These are phyloP conservation scores for Salmo trutta DNA, from an alignment of 2,797 vertebrate genomes.

Conservation along the genomic window DNA sequence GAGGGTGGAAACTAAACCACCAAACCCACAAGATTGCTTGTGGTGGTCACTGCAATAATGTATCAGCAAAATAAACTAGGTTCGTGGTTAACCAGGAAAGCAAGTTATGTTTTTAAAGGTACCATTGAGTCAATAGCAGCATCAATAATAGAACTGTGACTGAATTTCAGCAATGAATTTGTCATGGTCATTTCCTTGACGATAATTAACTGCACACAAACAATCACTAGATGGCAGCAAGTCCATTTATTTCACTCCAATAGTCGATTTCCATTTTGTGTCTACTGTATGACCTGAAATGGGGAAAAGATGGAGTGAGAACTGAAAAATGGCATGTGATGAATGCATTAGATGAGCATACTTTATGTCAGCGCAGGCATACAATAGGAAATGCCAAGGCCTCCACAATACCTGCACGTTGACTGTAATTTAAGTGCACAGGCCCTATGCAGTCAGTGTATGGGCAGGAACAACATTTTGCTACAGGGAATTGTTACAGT, in stretches of 20 bases:
- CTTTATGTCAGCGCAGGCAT: neutral
- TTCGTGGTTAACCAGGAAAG: too few relatives aligned
- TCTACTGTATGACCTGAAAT: too few relatives aligned
- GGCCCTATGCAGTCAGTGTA: neutral
- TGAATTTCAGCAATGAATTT: neutral
- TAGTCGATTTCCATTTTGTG: neutral
- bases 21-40: too few relatives aligned
- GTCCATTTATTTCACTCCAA: neutral
- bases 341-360: neutral
- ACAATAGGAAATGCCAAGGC: neutral
- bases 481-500: neutral
- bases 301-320: neutral
- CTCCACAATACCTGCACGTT: neutral
- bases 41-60: too few relatives aligned
- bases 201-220: neutral
- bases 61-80: too few relatives aligned
- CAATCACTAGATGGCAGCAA: slow-evolving; percentile 10
- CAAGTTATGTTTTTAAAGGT: too few relatives aligned
- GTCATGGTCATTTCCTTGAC: neutral
- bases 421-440: neutral
- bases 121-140: neutral
- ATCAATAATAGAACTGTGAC: neutral
- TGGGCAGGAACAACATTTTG: too few relatives aligned
- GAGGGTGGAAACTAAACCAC: too few relatives aligned
- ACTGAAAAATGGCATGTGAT: neutral